These are phyloP conservation scores for Aplysia californica DNA, from an alignment of 1,140 invertebrate genomes.

Conservation along the genomic window DNA sequence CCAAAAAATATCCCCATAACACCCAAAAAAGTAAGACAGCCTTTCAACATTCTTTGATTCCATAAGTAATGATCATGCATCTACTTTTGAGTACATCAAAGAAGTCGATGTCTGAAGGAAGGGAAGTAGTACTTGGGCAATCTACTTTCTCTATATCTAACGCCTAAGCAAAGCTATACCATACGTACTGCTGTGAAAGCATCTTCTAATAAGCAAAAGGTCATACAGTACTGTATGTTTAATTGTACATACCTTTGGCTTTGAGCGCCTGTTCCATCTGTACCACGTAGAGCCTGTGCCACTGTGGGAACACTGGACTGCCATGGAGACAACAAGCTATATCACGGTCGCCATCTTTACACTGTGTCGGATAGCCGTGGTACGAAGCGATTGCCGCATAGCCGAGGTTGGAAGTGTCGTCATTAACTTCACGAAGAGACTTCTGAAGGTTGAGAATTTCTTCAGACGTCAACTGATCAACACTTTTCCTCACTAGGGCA, in stretches of 20 bases:
- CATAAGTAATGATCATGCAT: neutral
- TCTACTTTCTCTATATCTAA: too few species aligned
- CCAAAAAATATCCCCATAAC: too few species aligned
- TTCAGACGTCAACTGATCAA: constrained; percentile 7
- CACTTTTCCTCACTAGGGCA: constrained; percentile 18
- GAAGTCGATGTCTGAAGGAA: too few species aligned
- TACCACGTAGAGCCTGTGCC: constrained; percentile 36
- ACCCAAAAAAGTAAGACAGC: neutral
- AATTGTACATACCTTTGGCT: neutral
- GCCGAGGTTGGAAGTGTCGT: constrained; percentile 15
- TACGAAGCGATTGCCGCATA: neutral
- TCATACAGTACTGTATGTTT: neutral
- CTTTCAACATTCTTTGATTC: neutral
- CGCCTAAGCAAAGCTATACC: neutral
- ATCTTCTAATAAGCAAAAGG: too few species aligned
- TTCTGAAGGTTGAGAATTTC: constrained; percentile 12
- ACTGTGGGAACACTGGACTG: constrained; percentile 34
- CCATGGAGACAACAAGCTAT: constrained; percentile 38
- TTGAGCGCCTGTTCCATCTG: constrained; percentile 31
- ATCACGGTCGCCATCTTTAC: neutral
- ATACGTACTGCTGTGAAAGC: too few species aligned
- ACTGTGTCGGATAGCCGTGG: too few species aligned
- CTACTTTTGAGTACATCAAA: neutral
- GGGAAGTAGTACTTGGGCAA: too few species aligned
- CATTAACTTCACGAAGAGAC: constrained; percentile 1